These are phyloP conservation scores for Mus minutoides DNA, from an alignment of 2,797 vertebrate genomes.

Conservation along the genomic window DNA sequence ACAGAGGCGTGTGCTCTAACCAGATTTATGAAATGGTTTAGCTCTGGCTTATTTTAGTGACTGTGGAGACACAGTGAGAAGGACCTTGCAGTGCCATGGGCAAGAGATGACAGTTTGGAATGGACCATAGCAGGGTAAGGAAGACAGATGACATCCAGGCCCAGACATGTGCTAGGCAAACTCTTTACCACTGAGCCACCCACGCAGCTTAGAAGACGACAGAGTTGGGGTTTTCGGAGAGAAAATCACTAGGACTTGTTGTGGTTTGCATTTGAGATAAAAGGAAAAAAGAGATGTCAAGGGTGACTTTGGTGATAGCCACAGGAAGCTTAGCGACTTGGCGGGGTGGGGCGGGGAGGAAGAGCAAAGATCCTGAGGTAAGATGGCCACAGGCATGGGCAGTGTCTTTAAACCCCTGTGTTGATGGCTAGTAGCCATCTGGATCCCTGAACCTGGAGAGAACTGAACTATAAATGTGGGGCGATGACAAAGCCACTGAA, in stretches of 20 bases:
- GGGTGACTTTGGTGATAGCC: not conserved
- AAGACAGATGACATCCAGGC: not conserved
- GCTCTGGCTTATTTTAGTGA: not conserved
- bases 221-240: constrained; percentile 12
- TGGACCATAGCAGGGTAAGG: not conserved
- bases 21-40: constrained; percentile 13
- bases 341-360: not conserved
- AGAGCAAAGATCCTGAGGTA: not conserved
- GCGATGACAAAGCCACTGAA: not conserved
- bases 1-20: not conserved
- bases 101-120: not conserved
- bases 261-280: constrained; percentile 30
- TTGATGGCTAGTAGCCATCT: not conserved
- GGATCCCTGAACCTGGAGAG: not conserved
- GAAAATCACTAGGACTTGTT: constrained; percentile 6
- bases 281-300: not conserved
- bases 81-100: not conserved
- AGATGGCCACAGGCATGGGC: not conserved
- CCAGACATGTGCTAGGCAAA: not conserved
- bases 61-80: not conserved
- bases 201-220: not conserved
- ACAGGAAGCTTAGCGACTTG: not conserved
- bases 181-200: not conserved
- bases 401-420: not conserved
- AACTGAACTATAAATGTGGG: not conserved